Evolutionary conservation across 2,797 vertebrate species (phyloP), one percentile per base, ranked within the genome.

Genomic region (Ataeniobius toweri): DNA sequence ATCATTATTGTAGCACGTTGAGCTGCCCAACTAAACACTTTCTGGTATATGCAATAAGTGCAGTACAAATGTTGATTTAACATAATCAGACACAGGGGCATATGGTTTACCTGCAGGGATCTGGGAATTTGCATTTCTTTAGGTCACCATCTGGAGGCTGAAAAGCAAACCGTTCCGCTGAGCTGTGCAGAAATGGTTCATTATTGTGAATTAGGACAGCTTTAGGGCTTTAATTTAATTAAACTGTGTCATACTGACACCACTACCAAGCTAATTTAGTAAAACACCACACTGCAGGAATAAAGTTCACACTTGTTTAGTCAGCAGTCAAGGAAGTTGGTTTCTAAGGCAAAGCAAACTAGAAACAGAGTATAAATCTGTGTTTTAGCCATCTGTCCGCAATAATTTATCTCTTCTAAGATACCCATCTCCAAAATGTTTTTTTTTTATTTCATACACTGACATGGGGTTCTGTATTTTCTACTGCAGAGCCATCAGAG

Each of bases 71-170:
- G 6, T 6, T 63, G 14, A 36, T 63, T 63, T 36, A 20, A 36
- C 16, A 20, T 24, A 36, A 67, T 41, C 26, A 71, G 44, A 20
- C n/a, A 28, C 3, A 20, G 63, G 36, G 69, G 28, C 24, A 50
- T n/a, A 56, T 24, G 24, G 22, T 75, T 74, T 55, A 79, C 26
- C 76, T 80, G 81, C 65, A 77, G 39, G 46, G 28, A 24, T 67
- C 63, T 39, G 36, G 13, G 13, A 22, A 24, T 67, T 41, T 67
- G 31, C 36, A 74, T 75, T 20, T 61, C 44, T 67, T 58, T 67
- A 39, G 31, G 53, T 80, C 28, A 55, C 13, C 65, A 72, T 77
- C 44, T 78, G 53, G 48, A 56, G 24, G 0, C 63, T 73, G 22
- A 20, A 14, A 75, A 6, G 18, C 36, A 65, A 65, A 65, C 22